Base-by-base conservation (phyloP, 2,888 invertebrate genomes). In the Notodonta dromedarius region DNA sequence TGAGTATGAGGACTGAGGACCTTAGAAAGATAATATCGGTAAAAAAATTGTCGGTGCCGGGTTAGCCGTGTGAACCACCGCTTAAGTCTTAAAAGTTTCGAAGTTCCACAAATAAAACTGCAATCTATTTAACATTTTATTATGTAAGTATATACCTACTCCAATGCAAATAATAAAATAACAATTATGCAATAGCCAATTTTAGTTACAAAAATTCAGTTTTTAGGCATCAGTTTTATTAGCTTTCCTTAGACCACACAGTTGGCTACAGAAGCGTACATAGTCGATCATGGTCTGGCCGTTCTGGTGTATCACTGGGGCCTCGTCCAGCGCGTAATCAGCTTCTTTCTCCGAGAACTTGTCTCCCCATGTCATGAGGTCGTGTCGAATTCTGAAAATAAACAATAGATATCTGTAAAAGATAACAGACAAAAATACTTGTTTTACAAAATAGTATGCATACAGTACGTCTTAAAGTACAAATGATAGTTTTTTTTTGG, bases 281-380 rank as follows among this genome's bases (percentile, higher is more conserved):
- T 96, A 95, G 79, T 96, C 95, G 65, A 96, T 95, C 94, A 95
- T 94, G 40, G 86, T 83, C 64, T 78, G 81, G 3, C 94, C 94
- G 61, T 94, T 93, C 51, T 94, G 91, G 61, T 94, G 89, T n/a
- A 94, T 88, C 59, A 94, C 83, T 0, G 95, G 95, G 0, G 96
- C 96, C 75, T 95, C 95, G 67, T 95, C 94, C 13, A 96, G 82
- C 0, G 95, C 95, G 70, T 94, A 94, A 66, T 94, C 93, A 0
- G 95, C 95, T 85, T 96, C 96, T 68, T 94, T 94, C 55, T 91
- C 90, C 0, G 95, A 94, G 79, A 96, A 95, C 78, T 94, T 94
- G 75, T 96, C 96, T 5, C 96, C 96, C 83, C 94, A 95, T 8
- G 94, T 94, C 91, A 95, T 95, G 53, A 96, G 86, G 76, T 96